These are phyloP conservation scores for Siniperca obscura DNA, from an alignment of 2,797 vertebrate genomes.

Conservation along the genomic window DNA sequence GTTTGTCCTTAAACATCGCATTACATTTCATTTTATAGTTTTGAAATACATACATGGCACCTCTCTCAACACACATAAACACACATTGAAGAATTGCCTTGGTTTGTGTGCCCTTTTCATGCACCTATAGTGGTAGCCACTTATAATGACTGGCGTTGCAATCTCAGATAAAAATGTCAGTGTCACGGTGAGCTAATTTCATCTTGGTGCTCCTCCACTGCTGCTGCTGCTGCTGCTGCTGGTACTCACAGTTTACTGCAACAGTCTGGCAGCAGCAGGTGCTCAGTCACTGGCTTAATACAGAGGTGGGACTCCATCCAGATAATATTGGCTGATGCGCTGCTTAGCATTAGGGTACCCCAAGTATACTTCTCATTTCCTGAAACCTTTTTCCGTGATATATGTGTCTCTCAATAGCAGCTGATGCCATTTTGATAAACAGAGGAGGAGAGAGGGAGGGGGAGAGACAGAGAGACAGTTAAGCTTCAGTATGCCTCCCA, in stretches of 20 bases:
- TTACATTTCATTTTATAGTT: conserved; percentile 31
- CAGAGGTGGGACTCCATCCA: conserved; percentile 77
- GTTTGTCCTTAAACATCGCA: conserved; percentile 22
- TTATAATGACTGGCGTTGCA: conserved; percentile 44
- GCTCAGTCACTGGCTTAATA: conserved; percentile 79
- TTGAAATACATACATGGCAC: conserved; percentile 20
- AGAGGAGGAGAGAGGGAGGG: neutral
- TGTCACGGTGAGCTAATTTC: conserved; percentile 61
- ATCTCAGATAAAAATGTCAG: conserved; percentile 73
- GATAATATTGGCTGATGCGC: conserved; percentile 70
- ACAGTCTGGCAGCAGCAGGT: conserved; percentile 84
- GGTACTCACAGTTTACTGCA: conserved; percentile 78
- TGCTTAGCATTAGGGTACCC: conserved; percentile 53
- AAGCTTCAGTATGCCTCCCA: conserved; percentile 50
- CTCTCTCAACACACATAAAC: neutral
- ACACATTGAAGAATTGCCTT: neutral
- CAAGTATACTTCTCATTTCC: conserved; percentile 64
- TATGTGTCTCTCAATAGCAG: conserved; percentile 48
- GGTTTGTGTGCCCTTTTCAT: conserved; percentile 10
- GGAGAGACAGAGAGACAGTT: neutral
- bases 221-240: conserved; percentile 47
- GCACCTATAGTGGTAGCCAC: conserved; percentile 3
- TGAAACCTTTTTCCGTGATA: conserved; percentile 57
- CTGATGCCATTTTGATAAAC: conserved; percentile 68
- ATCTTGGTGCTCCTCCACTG: conserved; percentile 25